Evolutionary conservation across 2,113 vertebrate species (phyloP).

Genomic region (Salminus brasiliensis): DNA sequence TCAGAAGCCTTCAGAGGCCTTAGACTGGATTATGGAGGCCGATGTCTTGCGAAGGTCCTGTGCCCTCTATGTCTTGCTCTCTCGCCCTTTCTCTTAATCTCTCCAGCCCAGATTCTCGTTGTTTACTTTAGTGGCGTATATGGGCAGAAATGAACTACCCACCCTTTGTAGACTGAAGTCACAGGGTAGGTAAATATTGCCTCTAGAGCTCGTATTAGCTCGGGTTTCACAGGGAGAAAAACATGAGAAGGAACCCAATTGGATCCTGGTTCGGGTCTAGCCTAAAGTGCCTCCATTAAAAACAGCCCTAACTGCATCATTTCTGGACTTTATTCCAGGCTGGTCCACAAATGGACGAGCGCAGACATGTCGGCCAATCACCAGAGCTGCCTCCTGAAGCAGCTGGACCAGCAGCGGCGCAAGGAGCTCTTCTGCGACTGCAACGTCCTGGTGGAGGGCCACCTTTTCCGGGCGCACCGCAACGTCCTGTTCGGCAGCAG

Average conservation of each 20-base stretch:
- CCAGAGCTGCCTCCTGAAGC: conserved; percentile 89
- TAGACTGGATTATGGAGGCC: no score
- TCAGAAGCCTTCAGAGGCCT: no score
- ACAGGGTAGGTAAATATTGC: neutral
- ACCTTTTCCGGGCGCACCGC: conserved; percentile 92
- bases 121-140: neutral
- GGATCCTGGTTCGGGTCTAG: no score
- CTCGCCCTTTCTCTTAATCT: no score
- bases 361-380: conserved; percentile 92
- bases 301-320: neutral
- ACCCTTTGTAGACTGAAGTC: neutral
- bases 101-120: neutral
- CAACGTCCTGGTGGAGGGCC: conserved; percentile 90
- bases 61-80: neutral
- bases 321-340: conserved; percentile 36
- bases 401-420: conserved; percentile 90
- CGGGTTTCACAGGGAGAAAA: no score
- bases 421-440: conserved; percentile 97
- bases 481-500: conserved; percentile 95
- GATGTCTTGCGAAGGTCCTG: no score
- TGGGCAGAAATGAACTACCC: neutral
- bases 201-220: no score
- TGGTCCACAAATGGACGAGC: conserved; percentile 59
- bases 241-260: no score
- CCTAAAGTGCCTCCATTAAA: no score